Evolutionary conservation across 2,113 vertebrate species (phyloP), one percentile per base, ranked within the genome.

Genomic region (Psophia crepitans): DNA sequence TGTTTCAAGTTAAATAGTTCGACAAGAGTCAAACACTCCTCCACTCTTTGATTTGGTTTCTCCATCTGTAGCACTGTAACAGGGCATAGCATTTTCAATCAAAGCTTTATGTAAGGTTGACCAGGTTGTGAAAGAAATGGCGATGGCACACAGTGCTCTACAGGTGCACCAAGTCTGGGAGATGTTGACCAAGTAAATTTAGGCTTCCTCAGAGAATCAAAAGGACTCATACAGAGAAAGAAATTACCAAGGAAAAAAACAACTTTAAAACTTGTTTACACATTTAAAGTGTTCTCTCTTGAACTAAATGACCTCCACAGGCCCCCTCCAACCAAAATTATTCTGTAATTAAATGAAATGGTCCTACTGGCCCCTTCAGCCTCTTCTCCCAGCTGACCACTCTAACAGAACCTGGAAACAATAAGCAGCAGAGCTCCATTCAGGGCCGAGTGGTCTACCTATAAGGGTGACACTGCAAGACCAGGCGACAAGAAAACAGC

Each of bases 391-490:
- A 70, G 13, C 26, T 51, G 33, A 61, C 11, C 18, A 12, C 16
- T 66, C 28, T 30, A n/a, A 27, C 13, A 46, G 86, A 66, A 70
- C 21, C 46, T 75, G 56, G 49, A 77, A 94, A 74, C 0, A 26
- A 58, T 8, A 46, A 66, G 16, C 32, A 70, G 43, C 30, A 81
- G 30, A 14, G 26, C 32, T 70, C 20, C 14, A 3, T 15, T 44
- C 1, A 0, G 8, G 32, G 37, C 23, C 6, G 4, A 14, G 7
- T 24, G 23, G 13, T 28, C 26, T 44, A 5, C 30, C 53, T 79
- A 11, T n/a, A 79, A 58, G 33, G 33, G 15, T 75, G 53, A 32
- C 17, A 56, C 27, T n/a, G 48, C 18, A 63, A 60, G 53, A 73
- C 7, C 22, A 70, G 69, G 32, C 19, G 6, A 1, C 33, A 66